phyloP scores from a whole-genome alignment of 2,888 invertebrate species.

The Pediacus dermestoides region DNA sequence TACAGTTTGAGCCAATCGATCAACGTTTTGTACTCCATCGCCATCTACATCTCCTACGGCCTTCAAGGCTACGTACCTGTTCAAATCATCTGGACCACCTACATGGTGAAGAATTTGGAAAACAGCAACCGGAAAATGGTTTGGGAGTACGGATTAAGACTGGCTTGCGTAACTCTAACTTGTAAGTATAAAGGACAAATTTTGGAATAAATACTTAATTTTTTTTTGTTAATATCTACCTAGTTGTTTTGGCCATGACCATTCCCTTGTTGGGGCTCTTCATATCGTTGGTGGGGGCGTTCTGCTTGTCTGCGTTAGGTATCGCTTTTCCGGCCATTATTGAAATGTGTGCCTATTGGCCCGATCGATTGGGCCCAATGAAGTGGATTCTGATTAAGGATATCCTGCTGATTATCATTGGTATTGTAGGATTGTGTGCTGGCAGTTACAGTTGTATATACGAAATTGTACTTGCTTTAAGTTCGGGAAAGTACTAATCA shows the following conservation, averaged over 20 bases:
- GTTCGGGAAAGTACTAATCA: conserved; percentile 24
- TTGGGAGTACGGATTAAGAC: conserved; percentile 47
- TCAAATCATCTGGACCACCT: conserved; percentile 67
- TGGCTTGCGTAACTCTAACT: conserved; percentile 45
- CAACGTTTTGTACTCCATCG: conserved; percentile 60
- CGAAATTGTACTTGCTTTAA: conserved; percentile 48
- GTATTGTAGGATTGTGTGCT: conserved; percentile 54
- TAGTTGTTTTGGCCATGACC: conserved; percentile 70
- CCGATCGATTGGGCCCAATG: conserved; percentile 54
- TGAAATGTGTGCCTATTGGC: conserved; percentile 69
- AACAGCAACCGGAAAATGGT: conserved; percentile 32
- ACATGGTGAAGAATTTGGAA: conserved; percentile 44
- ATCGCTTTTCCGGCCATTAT: conserved; percentile 73
- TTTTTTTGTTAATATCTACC: conserved; percentile 7
- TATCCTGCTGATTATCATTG: conserved; percentile 52
- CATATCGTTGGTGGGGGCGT: conserved; percentile 72
- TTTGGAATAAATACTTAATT: background rate
- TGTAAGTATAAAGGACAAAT: conserved; percentile 41
- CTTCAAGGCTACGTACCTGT: conserved; percentile 88
- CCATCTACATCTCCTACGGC: conserved; percentile 79
- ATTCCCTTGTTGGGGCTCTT: conserved; percentile 70
- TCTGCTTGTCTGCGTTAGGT: conserved; percentile 69
- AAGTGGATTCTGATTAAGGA: conserved; percentile 52
- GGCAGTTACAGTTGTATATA: conserved; percentile 57
- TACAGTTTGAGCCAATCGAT: conserved; percentile 63